Conservation (phyloP, 1,140 invertebrate genomes). For the Aethina tumida region DNA sequence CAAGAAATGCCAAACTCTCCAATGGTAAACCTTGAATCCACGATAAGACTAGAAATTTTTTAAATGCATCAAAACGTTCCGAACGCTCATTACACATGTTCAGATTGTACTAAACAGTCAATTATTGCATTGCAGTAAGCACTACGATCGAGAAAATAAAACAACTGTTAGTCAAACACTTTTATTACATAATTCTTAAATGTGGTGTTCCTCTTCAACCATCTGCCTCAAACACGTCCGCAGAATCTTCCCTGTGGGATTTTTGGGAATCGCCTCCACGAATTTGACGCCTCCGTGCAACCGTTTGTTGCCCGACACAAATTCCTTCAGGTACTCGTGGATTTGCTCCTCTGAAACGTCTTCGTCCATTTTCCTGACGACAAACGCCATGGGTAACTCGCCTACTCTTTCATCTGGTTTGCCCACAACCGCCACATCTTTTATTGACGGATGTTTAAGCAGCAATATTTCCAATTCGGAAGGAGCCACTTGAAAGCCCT, state of each 20-base stretch:
- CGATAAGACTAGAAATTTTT: too few relatives aligned
- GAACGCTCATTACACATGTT: too few relatives aligned
- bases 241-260: conserved; percentile 38
- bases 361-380: conserved; percentile 43
- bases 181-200: too few relatives aligned
- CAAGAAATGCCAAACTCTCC: too few relatives aligned
- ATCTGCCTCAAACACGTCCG: conserved; percentile 31
- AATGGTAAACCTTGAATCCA: too few relatives aligned
- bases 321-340: conserved; percentile 39
- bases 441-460: conserved; percentile 51
- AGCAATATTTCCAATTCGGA: conserved; percentile 67
- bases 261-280: conserved; percentile 52
- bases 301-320: conserved; percentile 36
- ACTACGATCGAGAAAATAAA: too few relatives aligned
- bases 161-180: too few relatives aligned
- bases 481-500: conserved; percentile 66
- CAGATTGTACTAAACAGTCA: too few relatives aligned
- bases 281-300: conserved; percentile 53
- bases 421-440: conserved; percentile 64
- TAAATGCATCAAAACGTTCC: too few relatives aligned
- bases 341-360: conserved; percentile 41
- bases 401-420: conserved; percentile 51
- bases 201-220: too few relatives aligned
- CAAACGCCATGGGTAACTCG: conserved; percentile 60
- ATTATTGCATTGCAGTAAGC: too few relatives aligned